Percentiles rank a stretch among this genome's conserved stretches.
phyloP scores from a whole-genome alignment of 1,140 invertebrate genomes.

The Magallana gigas region DNA sequence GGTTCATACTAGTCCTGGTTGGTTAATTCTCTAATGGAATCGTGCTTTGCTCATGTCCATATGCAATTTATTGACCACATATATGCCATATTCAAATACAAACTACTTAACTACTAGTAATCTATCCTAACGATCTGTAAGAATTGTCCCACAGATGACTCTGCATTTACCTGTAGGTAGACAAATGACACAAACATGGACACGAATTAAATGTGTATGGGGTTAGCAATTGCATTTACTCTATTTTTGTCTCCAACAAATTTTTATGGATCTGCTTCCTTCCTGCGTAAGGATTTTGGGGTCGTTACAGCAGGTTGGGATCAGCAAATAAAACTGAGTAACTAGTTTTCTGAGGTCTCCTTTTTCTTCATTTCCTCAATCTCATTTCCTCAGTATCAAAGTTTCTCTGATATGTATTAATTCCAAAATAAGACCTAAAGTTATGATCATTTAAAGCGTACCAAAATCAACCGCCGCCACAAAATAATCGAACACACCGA shows the following conservation, averaged over 20 bases:
- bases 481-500: background rate
- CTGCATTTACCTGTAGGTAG: constrained; percentile 16
- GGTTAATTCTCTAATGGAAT: too few relatives aligned
- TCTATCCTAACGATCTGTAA: too few relatives aligned
- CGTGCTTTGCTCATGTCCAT: too few relatives aligned
- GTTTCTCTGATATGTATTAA: constrained; percentile 5
- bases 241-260: background rate
- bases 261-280: constrained; percentile 31
- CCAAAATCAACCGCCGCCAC: background rate
- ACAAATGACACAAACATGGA: constrained; percentile 7
- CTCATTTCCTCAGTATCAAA: background rate
- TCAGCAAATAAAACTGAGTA: constrained; percentile 12
- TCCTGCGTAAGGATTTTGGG: background rate
- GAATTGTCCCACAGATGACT: constrained; percentile 29
- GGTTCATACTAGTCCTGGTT: too few relatives aligned
- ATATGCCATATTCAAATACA: too few relatives aligned
- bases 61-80: too few relatives aligned
- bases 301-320: constrained; percentile 25
- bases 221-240: background rate
- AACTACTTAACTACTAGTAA: too few relatives aligned
- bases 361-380: background rate
- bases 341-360: background rate
- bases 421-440: constrained; percentile 39
- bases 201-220: background rate
- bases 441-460: constrained; percentile 38